Percentiles rank a stretch among this genome's conserved stretches.
Conservation (phyloP, 2,888 invertebrate species). For the Lobophora halterata region DNA sequence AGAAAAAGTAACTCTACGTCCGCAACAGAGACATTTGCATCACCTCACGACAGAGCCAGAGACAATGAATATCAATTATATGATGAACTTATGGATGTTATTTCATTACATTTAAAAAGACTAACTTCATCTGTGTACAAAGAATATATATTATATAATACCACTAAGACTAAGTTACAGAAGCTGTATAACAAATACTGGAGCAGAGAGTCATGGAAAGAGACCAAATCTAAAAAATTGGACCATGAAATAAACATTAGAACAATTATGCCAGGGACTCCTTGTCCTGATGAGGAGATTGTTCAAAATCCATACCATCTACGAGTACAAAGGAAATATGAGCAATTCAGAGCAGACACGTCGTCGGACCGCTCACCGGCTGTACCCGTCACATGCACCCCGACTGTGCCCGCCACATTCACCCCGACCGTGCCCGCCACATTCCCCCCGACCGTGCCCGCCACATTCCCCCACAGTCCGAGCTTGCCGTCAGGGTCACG, state of each 20-base stretch:
- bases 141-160: conserved; percentile 44
- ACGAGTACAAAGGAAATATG: conserved; percentile 40
- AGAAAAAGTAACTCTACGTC: not conserved
- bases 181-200: conserved; percentile 39
- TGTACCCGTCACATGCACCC: not conserved
- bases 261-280: conserved; percentile 15
- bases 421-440: too few relatives aligned
- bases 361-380: not conserved
- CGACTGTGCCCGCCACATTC: too few relatives aligned
- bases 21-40: conserved; percentile 4
- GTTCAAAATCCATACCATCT: conserved; percentile 47
- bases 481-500: too few relatives aligned
- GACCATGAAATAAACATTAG: conserved; percentile 27
- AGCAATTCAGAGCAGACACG: not conserved
- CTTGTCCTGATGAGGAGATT: conserved; percentile 25
- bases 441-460: too few relatives aligned
- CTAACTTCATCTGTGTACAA: conserved; percentile 36
- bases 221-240: conserved; percentile 33
- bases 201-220: too few relatives aligned
- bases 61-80: conserved; percentile 40
- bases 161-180: conserved; percentile 39
- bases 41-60: conserved; percentile 22
- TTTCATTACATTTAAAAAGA: conserved; percentile 44
- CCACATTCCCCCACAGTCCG: too few relatives aligned
- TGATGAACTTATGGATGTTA: conserved; percentile 50